These are phyloP conservation scores for Schizaphis graminum DNA, from an alignment of 2,888 invertebrate species.

Conservation along the genomic window DNA sequence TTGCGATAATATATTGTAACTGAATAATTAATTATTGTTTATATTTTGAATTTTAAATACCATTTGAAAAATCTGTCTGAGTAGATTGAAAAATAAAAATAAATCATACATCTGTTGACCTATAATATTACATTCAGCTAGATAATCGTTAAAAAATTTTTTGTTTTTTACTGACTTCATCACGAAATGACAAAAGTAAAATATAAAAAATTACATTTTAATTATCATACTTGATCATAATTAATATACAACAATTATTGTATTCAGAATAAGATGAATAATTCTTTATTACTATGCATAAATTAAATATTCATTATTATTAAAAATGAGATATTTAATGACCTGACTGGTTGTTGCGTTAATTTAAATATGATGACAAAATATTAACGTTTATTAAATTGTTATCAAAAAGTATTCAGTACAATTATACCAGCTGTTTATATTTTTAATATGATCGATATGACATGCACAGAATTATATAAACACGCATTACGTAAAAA, in stretches of 20 bases:
- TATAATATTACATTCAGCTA: not conserved
- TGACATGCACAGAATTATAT: not conserved
- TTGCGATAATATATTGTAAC: not conserved
- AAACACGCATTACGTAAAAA: not conserved
- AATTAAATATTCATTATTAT: constrained; percentile 36
- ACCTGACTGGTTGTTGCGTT: not conserved
- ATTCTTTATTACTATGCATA: not conserved
- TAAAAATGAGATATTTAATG: not conserved
- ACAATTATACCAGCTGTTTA: not conserved
- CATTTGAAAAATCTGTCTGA: not conserved
- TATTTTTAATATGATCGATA: not conserved
- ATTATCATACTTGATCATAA: not conserved
- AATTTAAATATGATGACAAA: not conserved
- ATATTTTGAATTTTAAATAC: not conserved
- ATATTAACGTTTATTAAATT: constrained; percentile 3
- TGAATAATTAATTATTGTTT: not conserved
- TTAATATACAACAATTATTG: constrained; percentile 12
- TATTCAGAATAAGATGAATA: not conserved
- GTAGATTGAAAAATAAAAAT: not conserved
- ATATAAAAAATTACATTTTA: constrained; percentile 29
- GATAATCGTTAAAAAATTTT: constrained; percentile 3
- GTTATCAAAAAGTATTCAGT: not conserved
- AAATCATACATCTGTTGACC: not conserved
- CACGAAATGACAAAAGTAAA: not conserved
- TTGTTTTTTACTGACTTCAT: not conserved